Evolutionary conservation across 2,113 vertebrate genomes (phyloP).

Genomic region (Lipotes vexillifer): DNA sequence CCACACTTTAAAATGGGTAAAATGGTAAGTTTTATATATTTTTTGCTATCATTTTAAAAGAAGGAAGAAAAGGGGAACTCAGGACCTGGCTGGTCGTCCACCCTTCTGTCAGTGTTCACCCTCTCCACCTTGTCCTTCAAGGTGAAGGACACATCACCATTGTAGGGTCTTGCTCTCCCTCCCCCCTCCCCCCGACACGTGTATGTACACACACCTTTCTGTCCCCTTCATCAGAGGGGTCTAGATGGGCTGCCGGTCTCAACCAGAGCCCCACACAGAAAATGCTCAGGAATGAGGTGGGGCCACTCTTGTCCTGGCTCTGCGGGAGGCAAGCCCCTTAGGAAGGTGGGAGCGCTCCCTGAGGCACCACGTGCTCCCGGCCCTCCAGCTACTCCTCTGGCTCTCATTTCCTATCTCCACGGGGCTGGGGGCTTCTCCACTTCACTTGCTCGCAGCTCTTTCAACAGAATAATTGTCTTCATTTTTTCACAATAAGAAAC

Average conservation of each 20-base stretch:
- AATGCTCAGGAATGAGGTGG: neutral
- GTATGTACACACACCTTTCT: neutral
- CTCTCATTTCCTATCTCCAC: neutral
- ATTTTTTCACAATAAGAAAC: neutral
- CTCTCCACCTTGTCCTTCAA: neutral
- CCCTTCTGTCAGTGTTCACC: neutral
- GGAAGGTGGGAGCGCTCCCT: neutral
- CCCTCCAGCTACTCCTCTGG: neutral
- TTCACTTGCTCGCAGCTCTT: neutral
- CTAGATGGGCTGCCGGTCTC: neutral
- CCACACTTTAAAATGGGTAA: neutral
- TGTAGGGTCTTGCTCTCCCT: neutral
- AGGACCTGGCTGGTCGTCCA: neutral
- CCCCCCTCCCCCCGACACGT: fast-evolving
- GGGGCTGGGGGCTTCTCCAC: fast-evolving
- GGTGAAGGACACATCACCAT: neutral
- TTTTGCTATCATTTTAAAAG: neutral
- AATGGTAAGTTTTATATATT: neutral
- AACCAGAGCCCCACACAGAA: neutral
- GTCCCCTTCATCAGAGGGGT: neutral
- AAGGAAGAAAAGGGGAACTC: neutral
- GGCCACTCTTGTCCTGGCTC: fast-evolving
- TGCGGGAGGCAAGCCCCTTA: neutral
- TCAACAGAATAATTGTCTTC: neutral
- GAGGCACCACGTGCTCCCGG: fast-evolving